Conservation (phyloP, 2,888 invertebrate species). For the Patella caerulea region DNA sequence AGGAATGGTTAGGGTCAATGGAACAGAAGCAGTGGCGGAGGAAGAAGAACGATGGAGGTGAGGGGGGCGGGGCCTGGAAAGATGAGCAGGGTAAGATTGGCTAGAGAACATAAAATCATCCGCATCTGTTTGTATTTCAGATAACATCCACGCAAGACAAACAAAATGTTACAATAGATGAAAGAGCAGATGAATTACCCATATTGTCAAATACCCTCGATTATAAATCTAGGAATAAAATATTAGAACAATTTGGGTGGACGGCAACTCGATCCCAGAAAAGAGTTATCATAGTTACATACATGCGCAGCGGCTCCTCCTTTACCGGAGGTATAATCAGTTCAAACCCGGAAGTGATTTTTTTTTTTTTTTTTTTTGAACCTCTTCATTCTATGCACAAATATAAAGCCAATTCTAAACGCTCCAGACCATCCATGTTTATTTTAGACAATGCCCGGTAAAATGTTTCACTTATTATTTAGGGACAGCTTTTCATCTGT, state of each 20-base stretch:
- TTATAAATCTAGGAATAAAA: background rate
- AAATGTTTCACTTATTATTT: background rate
- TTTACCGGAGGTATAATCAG: conserved; percentile 30
- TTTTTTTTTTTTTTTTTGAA: conserved; percentile 39
- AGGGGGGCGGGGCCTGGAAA: too few species aligned
- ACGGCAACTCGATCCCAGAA: background rate
- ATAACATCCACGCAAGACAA: too few species aligned
- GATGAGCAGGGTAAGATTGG: too few species aligned
- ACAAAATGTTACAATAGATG: too few species aligned
- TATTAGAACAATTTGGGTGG: background rate
- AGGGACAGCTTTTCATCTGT: too few species aligned
- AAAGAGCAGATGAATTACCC: too few species aligned
- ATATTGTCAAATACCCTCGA: too few species aligned
- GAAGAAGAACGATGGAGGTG: too few species aligned
- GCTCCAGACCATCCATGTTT: background rate
- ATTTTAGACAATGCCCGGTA: conserved; percentile 11
- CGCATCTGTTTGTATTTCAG: too few species aligned
- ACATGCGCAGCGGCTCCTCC: conserved; percentile 40
- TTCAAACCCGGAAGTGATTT: conserved; percentile 25
- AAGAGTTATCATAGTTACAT: conserved; percentile 27
- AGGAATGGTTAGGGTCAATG: too few species aligned
- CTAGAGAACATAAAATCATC: too few species aligned
- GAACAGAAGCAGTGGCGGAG: too few species aligned
- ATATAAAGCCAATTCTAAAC: background rate
- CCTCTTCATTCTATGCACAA: conserved; percentile 27